phyloP scores from a whole-genome alignment of 2,888 invertebrate species.

The Cheilosia vulpina region DNA sequence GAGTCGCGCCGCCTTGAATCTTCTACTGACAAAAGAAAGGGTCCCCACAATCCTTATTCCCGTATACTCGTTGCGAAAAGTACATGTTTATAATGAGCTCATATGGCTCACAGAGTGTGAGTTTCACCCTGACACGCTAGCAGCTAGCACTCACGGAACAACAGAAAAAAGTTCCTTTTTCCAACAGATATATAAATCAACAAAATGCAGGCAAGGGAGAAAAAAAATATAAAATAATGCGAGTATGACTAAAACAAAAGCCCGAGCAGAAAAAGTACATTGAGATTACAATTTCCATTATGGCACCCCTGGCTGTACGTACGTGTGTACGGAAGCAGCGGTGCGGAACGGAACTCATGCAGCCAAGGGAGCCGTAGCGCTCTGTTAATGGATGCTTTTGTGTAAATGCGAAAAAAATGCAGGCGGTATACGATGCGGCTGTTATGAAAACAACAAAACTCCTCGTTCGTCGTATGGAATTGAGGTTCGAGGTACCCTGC shows the following conservation, averaged over 20 bases:
- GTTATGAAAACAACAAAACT: constrained; percentile 59
- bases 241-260: constrained; percentile 68
- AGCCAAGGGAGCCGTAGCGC: constrained; percentile 51
- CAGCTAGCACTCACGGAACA: constrained; percentile 6
- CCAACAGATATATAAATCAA: constrained; percentile 57
- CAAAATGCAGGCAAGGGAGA: constrained; percentile 50
- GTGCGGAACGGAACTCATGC: constrained; percentile 65
- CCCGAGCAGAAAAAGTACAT: constrained; percentile 48
- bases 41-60: neutral
- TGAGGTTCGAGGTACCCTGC: constrained; percentile 66
- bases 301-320: constrained; percentile 58
- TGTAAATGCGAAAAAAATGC: constrained; percentile 54
- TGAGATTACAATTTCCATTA: constrained; percentile 75
- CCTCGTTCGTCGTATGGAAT: constrained; percentile 57
- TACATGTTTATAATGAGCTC: constrained; percentile 1
- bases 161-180: constrained; percentile 34
- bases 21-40: neutral
- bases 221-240: constrained; percentile 59
- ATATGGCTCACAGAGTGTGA: constrained; percentile 22
- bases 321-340: constrained; percentile 49
- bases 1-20: neutral
- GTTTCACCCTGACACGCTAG: constrained; percentile 38
- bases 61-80: neutral
- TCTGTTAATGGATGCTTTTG: constrained; percentile 73
- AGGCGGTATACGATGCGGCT: constrained; percentile 47